Evolutionary conservation across 2,113 vertebrate species (phyloP).

Genomic region (Barbus barbus): DNA sequence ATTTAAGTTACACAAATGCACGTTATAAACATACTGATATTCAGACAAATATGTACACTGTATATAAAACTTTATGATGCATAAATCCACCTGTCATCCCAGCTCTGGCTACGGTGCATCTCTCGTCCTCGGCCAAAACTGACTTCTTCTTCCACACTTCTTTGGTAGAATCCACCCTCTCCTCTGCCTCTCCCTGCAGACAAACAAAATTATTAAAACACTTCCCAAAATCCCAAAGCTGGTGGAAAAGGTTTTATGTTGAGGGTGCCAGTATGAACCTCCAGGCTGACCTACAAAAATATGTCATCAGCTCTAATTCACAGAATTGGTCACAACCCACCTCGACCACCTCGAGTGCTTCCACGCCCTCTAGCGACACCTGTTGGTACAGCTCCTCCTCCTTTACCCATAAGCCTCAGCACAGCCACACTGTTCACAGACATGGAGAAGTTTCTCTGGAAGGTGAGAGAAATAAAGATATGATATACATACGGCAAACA

Average conservation of each 20-base stretch:
- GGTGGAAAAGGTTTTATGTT: too few species aligned
- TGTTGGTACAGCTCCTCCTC: conserved; percentile 65
- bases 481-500: not conserved
- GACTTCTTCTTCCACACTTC: conserved; percentile 78
- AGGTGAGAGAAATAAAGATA: not conserved
- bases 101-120: conserved; percentile 81
- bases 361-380: conserved; percentile 75
- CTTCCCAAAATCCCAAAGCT: too few species aligned
- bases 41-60: not conserved
- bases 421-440: conserved; percentile 84
- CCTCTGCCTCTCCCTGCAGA: conserved; percentile 76
- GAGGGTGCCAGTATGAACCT: too few species aligned
- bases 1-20: not conserved
- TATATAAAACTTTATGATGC: not conserved
- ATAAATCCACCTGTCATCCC: conserved; percentile 78
- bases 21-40: not conserved
- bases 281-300: too few species aligned
- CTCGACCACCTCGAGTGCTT: conserved; percentile 76
- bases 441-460: conserved; percentile 83
- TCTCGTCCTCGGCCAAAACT: conserved; percentile 77
- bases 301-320: not conserved
- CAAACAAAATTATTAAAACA: not conserved
- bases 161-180: conserved; percentile 80
- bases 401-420: conserved; percentile 82
- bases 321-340: conserved; percentile 54